Evolutionary conservation across 2,113 vertebrate species (phyloP).

Genomic region (Gorilla gorilla): DNA sequence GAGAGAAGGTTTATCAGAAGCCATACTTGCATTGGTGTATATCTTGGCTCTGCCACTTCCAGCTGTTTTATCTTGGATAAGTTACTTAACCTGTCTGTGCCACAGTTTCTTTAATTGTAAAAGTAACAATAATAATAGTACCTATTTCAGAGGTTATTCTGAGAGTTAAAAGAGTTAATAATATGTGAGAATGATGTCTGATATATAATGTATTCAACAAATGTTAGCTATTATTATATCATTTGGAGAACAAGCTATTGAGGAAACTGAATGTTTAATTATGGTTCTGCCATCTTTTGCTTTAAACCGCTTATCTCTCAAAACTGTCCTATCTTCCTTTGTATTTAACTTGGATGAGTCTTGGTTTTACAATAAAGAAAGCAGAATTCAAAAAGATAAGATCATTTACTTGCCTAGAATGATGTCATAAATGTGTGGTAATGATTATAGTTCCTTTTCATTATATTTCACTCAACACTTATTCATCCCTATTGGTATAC

Average conservation of each 20-base stretch:
- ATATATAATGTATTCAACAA: background rate
- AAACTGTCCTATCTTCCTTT: slow-evolving; percentile 36
- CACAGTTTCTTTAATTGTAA: background rate
- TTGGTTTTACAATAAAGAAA: slow-evolving; percentile 49
- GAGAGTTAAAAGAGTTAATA: background rate
- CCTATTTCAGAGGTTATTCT: background rate
- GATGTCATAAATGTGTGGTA: background rate
- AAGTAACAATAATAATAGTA: background rate
- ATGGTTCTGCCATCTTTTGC: slow-evolving; percentile 6
- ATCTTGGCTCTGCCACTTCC: background rate
- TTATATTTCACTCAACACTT: background rate
- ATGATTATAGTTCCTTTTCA: slow-evolving; percentile 11
- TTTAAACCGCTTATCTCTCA: slow-evolving; percentile 38
- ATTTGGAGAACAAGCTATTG: slow-evolving; percentile 8
- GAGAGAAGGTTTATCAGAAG: background rate
- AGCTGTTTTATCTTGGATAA: background rate
- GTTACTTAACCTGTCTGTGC: background rate
- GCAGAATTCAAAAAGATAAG: slow-evolving; percentile 24
- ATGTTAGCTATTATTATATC: slow-evolving; percentile 32
- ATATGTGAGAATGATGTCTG: background rate
- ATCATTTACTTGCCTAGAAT: slow-evolving; percentile 30
- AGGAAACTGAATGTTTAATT: slow-evolving; percentile 36
- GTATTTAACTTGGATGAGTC: slow-evolving; percentile 19
- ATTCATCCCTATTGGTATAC: background rate
- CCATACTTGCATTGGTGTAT: background rate